Base-by-base conservation (phyloP, 2,113 vertebrate species). In the Hymenochirus boettgeri region DNA sequence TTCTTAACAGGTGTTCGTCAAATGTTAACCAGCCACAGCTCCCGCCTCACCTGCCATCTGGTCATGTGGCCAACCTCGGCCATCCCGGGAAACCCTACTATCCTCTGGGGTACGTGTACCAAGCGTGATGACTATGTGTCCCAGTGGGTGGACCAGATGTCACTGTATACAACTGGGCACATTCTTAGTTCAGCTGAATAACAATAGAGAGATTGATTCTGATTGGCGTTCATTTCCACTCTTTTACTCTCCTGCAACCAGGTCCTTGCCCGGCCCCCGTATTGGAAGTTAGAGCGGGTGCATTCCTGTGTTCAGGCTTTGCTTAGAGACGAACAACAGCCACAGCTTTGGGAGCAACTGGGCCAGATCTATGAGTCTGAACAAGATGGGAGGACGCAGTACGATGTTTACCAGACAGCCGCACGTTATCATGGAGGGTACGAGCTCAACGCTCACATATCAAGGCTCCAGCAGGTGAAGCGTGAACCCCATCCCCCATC, bases 281-380 rank as follows among this genome's bases (percentile, higher is more conserved):
- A 77, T 80, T 12, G 91, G 88, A 93, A 92, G 80, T 72, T 89
- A 66, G 93, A 93, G 22, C 82, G 84, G 17, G 70, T 90, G 8
- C 90, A 90, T 39, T 73, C 85, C 27, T 86, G 86, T 63, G 78
- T 92, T 27, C 82, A 90, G 61, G 79, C 82, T 2, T 56, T 92
- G 75, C 86, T 87, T 19, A 82, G 89, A 58, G 89, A 90, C 52
- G 86, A 88, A 45, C 86, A 79, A 24, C 86, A 88, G 74, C 84
- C 82, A 0, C 86, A 80, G 53, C 72, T 86, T 1, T 94, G 92
- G 92, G 92, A 94, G 58, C 85, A 88, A 75, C 76, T 88, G 6
- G 85, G 89, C 11, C 90, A 90, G 75, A 75, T 90, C 42, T 94
- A 92, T 22, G 90, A 92, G 39, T 80, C 81, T n/a, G 89, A 90